Percentiles rank a stretch among this genome's conserved stretches.
Evolutionary conservation across 2,797 vertebrate genomes (phyloP).

Genomic region (Todus mexicanus): DNA sequence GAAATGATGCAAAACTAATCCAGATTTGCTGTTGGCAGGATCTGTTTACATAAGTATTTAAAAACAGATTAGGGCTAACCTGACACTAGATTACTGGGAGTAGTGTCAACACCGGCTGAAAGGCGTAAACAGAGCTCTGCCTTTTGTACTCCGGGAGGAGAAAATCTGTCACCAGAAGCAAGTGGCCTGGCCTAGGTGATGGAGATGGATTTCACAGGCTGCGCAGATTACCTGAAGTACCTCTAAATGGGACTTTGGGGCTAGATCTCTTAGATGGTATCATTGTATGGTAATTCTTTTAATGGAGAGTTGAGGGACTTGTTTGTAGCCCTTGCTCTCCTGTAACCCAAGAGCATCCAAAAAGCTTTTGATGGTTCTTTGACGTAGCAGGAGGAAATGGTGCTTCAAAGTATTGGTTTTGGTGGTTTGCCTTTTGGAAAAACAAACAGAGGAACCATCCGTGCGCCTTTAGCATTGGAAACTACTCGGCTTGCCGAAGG

Average conservation of each 20-base stretch:
- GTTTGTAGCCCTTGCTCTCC: slow-evolving; percentile 19
- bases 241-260: slow-evolving; percentile 29
- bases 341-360: not conserved
- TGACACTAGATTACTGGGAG: slow-evolving; percentile 77
- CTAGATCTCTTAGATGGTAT: not conserved
- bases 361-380: not conserved
- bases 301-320: not conserved
- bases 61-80: slow-evolving; percentile 86
- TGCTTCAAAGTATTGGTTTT: not conserved
- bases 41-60: slow-evolving; percentile 90
- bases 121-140: slow-evolving; percentile 64
- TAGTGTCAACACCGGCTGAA: slow-evolving; percentile 72
- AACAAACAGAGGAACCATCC: not conserved
- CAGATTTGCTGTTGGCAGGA: slow-evolving; percentile 80
- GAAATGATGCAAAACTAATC: slow-evolving; percentile 88
- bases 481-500: not conserved
- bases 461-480: not conserved
- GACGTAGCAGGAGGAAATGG: not conserved
- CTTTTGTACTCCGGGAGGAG: slow-evolving; percentile 26
- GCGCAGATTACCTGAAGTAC: not conserved
- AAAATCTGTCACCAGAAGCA: slow-evolving; percentile 23
- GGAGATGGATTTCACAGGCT: not conserved
- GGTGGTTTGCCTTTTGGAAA: not conserved
- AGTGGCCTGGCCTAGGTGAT: slow-evolving; percentile 38
- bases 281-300: slow-evolving; percentile 53